Conservation (phyloP, 2,888 invertebrate genomes). For the Xylota segnis region DNA sequence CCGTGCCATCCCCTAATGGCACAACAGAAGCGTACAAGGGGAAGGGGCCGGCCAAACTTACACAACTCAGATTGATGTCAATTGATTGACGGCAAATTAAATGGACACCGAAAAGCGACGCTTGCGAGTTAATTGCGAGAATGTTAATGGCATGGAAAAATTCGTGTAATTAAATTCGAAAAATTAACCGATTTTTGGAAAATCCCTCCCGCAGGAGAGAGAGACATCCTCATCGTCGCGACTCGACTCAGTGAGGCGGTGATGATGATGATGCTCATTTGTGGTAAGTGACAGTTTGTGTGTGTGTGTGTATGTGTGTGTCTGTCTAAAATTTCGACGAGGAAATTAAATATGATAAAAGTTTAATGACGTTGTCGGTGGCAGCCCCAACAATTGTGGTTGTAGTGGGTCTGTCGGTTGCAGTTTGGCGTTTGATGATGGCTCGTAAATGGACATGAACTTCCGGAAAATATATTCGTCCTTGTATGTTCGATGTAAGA, state of each 20-base stretch:
- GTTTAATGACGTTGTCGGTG: constrained; percentile 8
- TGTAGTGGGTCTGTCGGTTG: not conserved
- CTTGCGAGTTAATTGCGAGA: constrained; percentile 36
- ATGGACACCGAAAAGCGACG: constrained; percentile 30
- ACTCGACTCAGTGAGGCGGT: not conserved
- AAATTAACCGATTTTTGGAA: constrained; percentile 44
- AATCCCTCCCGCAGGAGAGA: not conserved
- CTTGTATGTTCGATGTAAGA: not conserved
- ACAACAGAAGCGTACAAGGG: not conserved
- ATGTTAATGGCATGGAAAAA: constrained; percentile 63
- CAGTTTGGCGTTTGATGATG: not conserved
- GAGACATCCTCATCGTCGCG: not conserved
- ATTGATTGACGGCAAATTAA: constrained; percentile 67
- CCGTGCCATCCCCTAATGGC: not conserved
- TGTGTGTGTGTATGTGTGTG: not conserved
- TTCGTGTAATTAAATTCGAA: constrained; percentile 61
- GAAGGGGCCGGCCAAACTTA: not conserved
- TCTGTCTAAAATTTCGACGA: constrained; percentile 1
- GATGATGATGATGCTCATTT: constrained; percentile 24
- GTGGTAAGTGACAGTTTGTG: not conserved
- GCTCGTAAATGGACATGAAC: not conserved
- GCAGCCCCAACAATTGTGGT: not conserved
- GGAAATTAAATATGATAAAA: constrained; percentile 26
- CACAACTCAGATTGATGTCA: constrained; percentile 49
- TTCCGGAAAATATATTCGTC: not conserved